phyloP scores from a whole-genome alignment of 2,113 vertebrate species.

The Hippocampus zosterae region DNA sequence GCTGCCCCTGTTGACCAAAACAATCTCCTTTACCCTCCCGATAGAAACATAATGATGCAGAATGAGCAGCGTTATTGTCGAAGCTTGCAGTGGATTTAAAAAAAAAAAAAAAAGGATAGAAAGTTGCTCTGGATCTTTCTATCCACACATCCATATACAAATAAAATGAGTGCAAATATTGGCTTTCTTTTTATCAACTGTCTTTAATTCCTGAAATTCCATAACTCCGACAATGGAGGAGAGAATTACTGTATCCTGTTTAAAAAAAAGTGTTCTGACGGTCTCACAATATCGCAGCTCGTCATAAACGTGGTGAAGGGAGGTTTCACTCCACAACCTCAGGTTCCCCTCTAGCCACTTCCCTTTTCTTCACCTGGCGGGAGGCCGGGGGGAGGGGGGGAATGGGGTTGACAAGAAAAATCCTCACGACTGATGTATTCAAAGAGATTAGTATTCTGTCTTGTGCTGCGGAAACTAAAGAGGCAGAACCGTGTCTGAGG shows the following conservation, averaged over 20 bases:
- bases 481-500: slow-evolving; percentile 44
- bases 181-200: no score
- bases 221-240: no score
- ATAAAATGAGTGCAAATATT: no score
- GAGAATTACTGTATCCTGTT: no score
- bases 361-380: slow-evolving; percentile 18
- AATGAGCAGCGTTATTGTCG: background rate
- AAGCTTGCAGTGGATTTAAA: background rate
- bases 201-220: no score
- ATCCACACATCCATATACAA: no score
- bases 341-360: slow-evolving; percentile 21
- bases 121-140: background rate
- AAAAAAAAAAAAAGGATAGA: background rate
- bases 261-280: no score
- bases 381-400: no score
- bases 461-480: slow-evolving; percentile 40
- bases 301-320: background rate
- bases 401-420: slow-evolving; percentile 4
- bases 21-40: background rate
- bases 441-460: slow-evolving; percentile 42
- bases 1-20: background rate
- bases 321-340: background rate
- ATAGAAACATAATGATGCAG: background rate
- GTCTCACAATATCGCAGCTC: no score
- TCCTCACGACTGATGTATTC: slow-evolving; percentile 28